Conservation (phyloP, 2,888 invertebrate species). For the Amorpha juglandis region DNA sequence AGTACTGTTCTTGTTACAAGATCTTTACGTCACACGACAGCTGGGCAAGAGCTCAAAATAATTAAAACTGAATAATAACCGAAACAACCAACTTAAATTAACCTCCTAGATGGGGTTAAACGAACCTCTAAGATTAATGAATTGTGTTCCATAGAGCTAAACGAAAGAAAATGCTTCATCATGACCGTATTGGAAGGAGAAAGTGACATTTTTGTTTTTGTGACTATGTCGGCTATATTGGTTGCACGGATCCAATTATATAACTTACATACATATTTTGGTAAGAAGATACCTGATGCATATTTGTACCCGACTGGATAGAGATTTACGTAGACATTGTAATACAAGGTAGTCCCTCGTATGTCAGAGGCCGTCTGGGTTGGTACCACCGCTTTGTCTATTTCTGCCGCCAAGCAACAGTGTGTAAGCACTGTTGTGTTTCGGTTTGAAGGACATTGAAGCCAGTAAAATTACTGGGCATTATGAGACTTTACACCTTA, state of each 20-base stretch:
- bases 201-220: conserved; percentile 18
- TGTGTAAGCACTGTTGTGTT: no score
- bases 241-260: neutral
- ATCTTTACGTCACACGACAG: conserved; percentile 3
- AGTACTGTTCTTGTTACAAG: neutral
- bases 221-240: conserved; percentile 1
- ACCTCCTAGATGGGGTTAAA: conserved; percentile 19
- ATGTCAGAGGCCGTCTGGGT: no score
- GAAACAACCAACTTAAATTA: conserved; percentile 18
- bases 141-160: conserved; percentile 4
- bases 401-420: no score
- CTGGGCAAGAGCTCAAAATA: neutral
- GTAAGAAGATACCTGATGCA: no score
- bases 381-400: no score
- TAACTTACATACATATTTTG: neutral
- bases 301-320: no score
- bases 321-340: no score
- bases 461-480: no score
- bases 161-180: conserved; percentile 2
- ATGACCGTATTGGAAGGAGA: conserved; percentile 2
- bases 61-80: conserved; percentile 3
- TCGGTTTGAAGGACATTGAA: no score
- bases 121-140: conserved; percentile 14
- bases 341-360: no score
- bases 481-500: no score